phyloP scores from a whole-genome alignment of 2,113 vertebrate genomes.

The Vanacampus margaritifer region DNA sequence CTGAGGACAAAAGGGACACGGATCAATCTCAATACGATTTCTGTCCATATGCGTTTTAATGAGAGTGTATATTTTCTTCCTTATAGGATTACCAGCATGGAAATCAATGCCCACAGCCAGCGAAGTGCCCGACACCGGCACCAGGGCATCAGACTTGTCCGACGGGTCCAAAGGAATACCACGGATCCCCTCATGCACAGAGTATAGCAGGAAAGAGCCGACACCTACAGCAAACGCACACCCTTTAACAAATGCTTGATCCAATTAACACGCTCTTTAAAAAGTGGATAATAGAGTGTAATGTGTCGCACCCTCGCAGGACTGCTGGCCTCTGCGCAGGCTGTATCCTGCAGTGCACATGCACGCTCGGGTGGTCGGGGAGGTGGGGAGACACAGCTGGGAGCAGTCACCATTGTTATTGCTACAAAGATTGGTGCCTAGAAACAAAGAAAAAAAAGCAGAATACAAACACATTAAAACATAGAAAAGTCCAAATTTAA shows the following conservation, averaged over 20 bases:
- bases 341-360: conserved; percentile 98
- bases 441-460: conserved; percentile 42
- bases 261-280: neutral
- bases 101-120: conserved; percentile 96
- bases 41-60: neutral
- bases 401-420: conserved; percentile 93
- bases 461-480: conserved; percentile 35
- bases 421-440: conserved; percentile 89
- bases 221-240: conserved; percentile 77
- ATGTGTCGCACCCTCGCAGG: conserved; percentile 82
- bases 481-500: conserved; percentile 42
- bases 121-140: conserved; percentile 93
- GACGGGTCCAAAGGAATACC: conserved; percentile 93
- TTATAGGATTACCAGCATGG: conserved; percentile 81
- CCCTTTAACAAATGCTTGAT: neutral
- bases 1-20: conserved; percentile 55
- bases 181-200: conserved; percentile 92
- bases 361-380: conserved; percentile 81
- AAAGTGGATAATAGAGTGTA: neutral
- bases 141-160: conserved; percentile 92
- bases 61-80: neutral
- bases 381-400: conserved; percentile 94
- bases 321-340: conserved; percentile 87
- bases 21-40: neutral
- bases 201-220: conserved; percentile 94